A percentile compares a stretch with the other conserved stretches of the same genome.
Evolutionary conservation across 2,888 invertebrate species (phyloP).

Genomic region (Diabrotica balteata): DNA sequence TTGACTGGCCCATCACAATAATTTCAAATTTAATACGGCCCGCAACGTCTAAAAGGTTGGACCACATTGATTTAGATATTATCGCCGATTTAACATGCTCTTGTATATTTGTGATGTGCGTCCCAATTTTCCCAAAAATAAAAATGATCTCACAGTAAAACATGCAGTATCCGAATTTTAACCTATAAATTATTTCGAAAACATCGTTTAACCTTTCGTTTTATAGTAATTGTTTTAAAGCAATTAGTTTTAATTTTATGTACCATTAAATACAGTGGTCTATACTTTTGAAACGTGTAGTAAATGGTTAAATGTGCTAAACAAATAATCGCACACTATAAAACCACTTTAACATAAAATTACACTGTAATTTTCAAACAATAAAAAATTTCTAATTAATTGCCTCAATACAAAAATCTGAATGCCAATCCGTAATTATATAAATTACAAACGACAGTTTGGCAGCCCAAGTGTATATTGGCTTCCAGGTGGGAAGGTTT

Average conservation of each 20-base stretch:
- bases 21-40: too few relatives aligned
- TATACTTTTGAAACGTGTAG: background rate
- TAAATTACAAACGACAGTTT: conserved; percentile 45
- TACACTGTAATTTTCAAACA: conserved; percentile 5
- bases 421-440: conserved; percentile 44
- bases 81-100: too few relatives aligned
- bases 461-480: conserved; percentile 12
- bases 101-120: too few relatives aligned
- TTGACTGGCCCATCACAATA: too few relatives aligned
- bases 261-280: too few relatives aligned
- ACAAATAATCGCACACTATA: conserved; percentile 7
- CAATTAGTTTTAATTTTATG: conserved; percentile 1
- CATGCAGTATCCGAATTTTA: too few relatives aligned
- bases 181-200: too few relatives aligned
- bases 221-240: background rate
- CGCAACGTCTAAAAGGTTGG: too few relatives aligned
- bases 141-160: too few relatives aligned
- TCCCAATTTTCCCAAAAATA: too few relatives aligned
- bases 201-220: too few relatives aligned
- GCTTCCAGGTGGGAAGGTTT: background rate
- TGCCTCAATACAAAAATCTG: conserved; percentile 9
- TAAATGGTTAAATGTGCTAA: conserved; percentile 7
- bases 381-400: conserved; percentile 14
- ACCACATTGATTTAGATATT: too few relatives aligned
- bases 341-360: conserved; percentile 9